Base-by-base conservation (phyloP, 2,888 invertebrate species). In the Bombylius major region DNA sequence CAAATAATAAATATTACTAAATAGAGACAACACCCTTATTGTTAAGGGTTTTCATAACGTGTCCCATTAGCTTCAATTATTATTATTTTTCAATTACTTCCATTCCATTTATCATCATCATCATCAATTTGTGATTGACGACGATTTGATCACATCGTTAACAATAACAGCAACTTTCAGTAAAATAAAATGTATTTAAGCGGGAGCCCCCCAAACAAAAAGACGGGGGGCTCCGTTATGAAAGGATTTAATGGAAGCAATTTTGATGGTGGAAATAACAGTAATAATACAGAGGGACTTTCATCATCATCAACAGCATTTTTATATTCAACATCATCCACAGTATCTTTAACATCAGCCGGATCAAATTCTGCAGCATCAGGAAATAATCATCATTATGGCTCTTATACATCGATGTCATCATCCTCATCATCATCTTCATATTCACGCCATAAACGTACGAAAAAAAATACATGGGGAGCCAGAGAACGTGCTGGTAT, bases 401-500 rank as follows among this genome's bases (percentile, higher is more conserved):
- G 47, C 13, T 47, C 56, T 31, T 32, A 47, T 14, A 47, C 55
- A 36, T 51, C 60, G 5, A 59, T 59, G 39, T 56, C 60, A 56
- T 61, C 62, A 52, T 60, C 60, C 56, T 47, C 57, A 44, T 44
- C 58, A 31, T 23, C 60, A 55, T 52, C 51, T 44, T 52, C 58
- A 56, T 62, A 60, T 59, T 60, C 53, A 60, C 60, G 7, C 50
- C 45, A 33, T 42, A 73, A 74, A 63, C 70, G 74, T n/a, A 66
- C 65, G 60, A 73, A 73, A 60, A 70, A 71, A 58, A 62, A 63
- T 54, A 64, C 70, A 56, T 68, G 75, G 74, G 72, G 72, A 50
- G 67, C 69, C 6, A 81, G 86, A 67, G 89, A 90, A 72, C 81
- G 90, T 64, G 89, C 89, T 64, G 87, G 88, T 72, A 85, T 90